Evolutionary conservation across 1,140 invertebrate species (phyloP), one percentile per base, ranked within the genome.

Genomic region (Drosophila sturtevanti): DNA sequence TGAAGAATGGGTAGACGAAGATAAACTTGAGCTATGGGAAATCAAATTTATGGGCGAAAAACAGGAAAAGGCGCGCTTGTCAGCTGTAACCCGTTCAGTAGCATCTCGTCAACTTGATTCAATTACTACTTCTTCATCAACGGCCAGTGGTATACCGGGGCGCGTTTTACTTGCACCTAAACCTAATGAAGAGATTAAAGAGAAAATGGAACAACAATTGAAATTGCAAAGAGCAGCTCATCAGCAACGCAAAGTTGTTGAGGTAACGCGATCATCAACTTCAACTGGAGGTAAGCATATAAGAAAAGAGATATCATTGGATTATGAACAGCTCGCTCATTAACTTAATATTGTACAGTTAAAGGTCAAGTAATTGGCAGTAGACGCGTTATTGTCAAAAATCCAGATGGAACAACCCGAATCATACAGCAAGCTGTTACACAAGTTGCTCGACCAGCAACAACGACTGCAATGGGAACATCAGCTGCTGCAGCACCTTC

Each of bases 1-100:
- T 5, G 98, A 99, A 92, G 96, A 97, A 89, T 99, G 98, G 98
- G 96, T 98, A 0, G 97, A 98, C 68, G 98, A 99, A 92, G 97
- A 98, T 80, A 97, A 98, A 86, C 92, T 99, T 18, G 98, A 99
- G 91, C 90, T 99, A 0, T 99, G 98, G 98, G 98, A 99, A 93
- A 98, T 99, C 41, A 97, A 97, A 89, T 96, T 97, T 76, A 99
- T 98, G 92, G 97, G 97, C 34, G 98, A 99, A 91, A 97, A 96
- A 93, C 94, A 94, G 63, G 93, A 94, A 61, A 92, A 93, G 38
- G 91, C 96, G 84, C 95, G 96, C 85, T 95, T 95, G 73, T 93
- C 95, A 14, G 96, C 96, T 0, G 95, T 95, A 44, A 95, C 94
- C 71, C 93, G 94, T 59, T 95, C 95, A 2, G 92, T 94, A 72